A percentile compares a stretch with the other conserved stretches of the same genome.
phyloP scores from a whole-genome alignment of 1,140 invertebrate species.

The Campodea augens region DNA sequence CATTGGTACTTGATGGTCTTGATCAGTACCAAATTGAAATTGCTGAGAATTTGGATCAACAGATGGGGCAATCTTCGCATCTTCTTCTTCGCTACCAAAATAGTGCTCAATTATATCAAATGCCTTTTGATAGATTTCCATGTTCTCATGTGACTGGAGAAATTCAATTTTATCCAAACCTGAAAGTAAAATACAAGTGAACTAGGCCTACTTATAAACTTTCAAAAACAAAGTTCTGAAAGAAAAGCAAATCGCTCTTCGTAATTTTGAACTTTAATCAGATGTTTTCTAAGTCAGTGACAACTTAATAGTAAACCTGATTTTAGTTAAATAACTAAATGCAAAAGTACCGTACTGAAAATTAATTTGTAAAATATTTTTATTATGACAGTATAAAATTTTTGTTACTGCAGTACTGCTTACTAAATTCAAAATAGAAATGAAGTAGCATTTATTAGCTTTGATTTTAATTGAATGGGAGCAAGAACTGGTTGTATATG shows the following conservation, averaged over 20 bases:
- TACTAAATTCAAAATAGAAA: too few species aligned
- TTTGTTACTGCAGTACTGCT: neutral
- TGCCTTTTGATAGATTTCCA: conserved; percentile 89
- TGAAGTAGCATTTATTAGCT: too few species aligned
- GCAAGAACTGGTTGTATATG: too few species aligned
- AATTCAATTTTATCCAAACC: conserved; percentile 95
- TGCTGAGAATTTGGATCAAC: conserved; percentile 57
- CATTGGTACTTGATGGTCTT: conserved; percentile 49
- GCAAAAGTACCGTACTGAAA: neutral
- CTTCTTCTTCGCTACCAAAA: conserved; percentile 81
- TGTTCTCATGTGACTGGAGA: conserved; percentile 87
- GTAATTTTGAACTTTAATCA: too few species aligned
- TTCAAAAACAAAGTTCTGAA: conserved; percentile 3
- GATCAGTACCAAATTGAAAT: conserved; percentile 50
- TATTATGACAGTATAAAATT: neutral
- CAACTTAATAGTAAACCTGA: too few species aligned
- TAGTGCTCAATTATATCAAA: conserved; percentile 93
- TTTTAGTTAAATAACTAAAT: neutral
- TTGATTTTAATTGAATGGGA: too few species aligned
- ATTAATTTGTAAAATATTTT: neutral
- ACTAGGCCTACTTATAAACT: conserved; percentile 1
- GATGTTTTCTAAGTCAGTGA: too few species aligned
- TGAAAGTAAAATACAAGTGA: conserved; percentile 25
- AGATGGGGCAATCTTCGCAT: conserved; percentile 50
- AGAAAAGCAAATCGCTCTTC: conserved; percentile 2